Evolutionary conservation across 2,888 invertebrate species (phyloP), one percentile per base, ranked within the genome.

Genomic region (Sympetrum striolatum): DNA sequence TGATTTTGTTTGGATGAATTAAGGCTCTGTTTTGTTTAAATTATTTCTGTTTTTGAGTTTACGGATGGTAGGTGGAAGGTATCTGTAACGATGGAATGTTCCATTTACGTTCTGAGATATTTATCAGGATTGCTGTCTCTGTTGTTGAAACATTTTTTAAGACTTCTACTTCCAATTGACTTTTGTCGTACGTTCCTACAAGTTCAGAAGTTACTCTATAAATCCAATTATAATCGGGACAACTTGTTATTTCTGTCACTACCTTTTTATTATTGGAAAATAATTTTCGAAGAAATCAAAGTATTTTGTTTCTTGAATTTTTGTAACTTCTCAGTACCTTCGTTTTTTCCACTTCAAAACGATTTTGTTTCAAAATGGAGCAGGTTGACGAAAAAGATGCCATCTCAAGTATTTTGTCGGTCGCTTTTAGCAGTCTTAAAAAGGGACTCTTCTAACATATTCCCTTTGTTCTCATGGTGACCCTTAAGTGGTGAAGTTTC

Each of bases 401-500:
- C 73, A 73, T 31, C 14, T 15, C 31, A 31, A 31, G 73, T 73
- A 73, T 31, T 73, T 25, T 48, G n/a, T 64, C 22, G 82, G 53
- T 31, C 14, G 64, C 18, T 60, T 35, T 25, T 64, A n/a, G 25
- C 37, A 12, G 60, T 64, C 48, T 39, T 37, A 18, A 58, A n/a
- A n/a, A 18, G 37, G 86, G 37, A 10, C 37, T 86, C 86, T 8
- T 86, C 60, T 37, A 3, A 60, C 58, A 86, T 86, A 37, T 86
- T 86, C 86, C 86, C 86, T 60, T 37, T 86, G 31, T 86, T 25
- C 60, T n/a, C 39, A 60, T 86, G 86, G 64, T 86, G 86, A 37
- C 86, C 86, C 60, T 39, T 86, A 31, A 82, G 58, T 86, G 86
- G 37, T 86, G 60, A 37, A 86, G n/a, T 37, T 22, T 15, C 37